A percentile compares a stretch with the other conserved stretches of the same genome.
Conservation (phyloP, 1,140 invertebrate genomes). For the Metaphire vulgaris region DNA sequence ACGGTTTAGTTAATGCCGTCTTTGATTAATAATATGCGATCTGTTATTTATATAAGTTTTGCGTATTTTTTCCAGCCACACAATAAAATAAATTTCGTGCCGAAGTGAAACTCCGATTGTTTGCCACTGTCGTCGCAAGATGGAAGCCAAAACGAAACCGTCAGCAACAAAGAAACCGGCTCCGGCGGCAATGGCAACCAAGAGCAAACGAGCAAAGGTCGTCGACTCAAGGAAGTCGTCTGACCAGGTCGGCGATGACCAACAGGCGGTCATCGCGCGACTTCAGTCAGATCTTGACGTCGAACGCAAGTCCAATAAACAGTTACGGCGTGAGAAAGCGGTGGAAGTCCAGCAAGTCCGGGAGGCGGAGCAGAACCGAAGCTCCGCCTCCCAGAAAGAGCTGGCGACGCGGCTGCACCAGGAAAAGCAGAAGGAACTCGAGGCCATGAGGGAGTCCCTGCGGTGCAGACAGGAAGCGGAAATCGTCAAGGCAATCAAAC, state of each 20-base stretch:
- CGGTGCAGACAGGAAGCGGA: constrained; percentile 2
- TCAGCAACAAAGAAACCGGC: too few species aligned
- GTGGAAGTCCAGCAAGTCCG: neutral
- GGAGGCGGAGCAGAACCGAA: neutral
- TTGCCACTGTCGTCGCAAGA: neutral
- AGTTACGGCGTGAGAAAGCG: neutral
- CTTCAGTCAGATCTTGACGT: neutral
- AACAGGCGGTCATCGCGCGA: neutral
- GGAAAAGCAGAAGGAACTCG: neutral
- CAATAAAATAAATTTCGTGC: neutral
- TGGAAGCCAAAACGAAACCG: too few species aligned
- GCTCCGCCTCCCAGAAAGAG: neutral
- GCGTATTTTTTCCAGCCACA: neutral
- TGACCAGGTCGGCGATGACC: neutral
- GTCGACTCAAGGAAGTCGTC: neutral
- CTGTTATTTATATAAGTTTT: too few species aligned
- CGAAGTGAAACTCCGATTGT: constrained; percentile 2
- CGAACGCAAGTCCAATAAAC: neutral
- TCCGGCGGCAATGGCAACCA: neutral
- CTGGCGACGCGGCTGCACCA: neutral
- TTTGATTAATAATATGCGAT: too few species aligned
- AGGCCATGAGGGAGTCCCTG: neutral
- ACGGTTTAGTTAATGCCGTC: too few species aligned
- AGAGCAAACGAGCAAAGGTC: neutral
- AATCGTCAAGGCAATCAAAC: neutral